Conservation (phyloP, 1,140 invertebrate genomes). For the Drosophila repletoides region DNA sequence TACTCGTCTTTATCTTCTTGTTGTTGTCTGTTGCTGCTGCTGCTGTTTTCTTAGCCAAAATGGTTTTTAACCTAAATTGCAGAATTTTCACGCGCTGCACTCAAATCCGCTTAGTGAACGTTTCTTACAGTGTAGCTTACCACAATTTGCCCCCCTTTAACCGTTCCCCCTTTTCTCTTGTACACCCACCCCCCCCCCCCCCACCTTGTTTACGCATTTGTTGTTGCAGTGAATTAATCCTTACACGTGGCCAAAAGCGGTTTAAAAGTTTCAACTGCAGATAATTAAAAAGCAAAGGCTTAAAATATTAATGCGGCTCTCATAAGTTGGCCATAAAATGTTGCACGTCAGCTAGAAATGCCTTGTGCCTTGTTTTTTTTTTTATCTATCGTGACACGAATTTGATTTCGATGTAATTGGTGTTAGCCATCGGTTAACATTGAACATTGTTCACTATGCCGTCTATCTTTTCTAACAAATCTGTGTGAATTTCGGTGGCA, state of each 20-base stretch:
- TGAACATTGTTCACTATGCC: too few species aligned
- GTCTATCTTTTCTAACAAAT: too few species aligned
- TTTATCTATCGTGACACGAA: constrained; percentile 12
- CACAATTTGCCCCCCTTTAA: constrained; percentile 13
- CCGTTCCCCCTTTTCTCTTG: too few species aligned
- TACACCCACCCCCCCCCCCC: too few species aligned
- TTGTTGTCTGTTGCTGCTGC: neutral
- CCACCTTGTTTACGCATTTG: neutral
- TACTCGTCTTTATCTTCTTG: neutral
- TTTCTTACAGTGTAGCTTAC: constrained; percentile 2
- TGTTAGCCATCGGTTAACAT: too few species aligned
- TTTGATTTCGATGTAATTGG: too few species aligned
- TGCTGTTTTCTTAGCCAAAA: constrained; percentile 54
- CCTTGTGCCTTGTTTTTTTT: too few species aligned
- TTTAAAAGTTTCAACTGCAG: constrained; percentile 11
- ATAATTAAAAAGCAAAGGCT: constrained; percentile 30
- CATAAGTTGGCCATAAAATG: neutral
- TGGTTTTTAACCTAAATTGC: constrained; percentile 72
- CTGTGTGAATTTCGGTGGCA: too few species aligned
- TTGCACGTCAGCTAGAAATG: constrained; percentile 1
- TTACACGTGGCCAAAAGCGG: constrained; percentile 9
- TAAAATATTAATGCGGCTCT: constrained; percentile 26
- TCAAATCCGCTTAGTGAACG: constrained; percentile 58
- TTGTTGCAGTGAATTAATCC: neutral
- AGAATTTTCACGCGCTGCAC: constrained; percentile 49